phyloP scores from a whole-genome alignment of 1,140 invertebrate species.

The Zelostemma sp. region DNA sequence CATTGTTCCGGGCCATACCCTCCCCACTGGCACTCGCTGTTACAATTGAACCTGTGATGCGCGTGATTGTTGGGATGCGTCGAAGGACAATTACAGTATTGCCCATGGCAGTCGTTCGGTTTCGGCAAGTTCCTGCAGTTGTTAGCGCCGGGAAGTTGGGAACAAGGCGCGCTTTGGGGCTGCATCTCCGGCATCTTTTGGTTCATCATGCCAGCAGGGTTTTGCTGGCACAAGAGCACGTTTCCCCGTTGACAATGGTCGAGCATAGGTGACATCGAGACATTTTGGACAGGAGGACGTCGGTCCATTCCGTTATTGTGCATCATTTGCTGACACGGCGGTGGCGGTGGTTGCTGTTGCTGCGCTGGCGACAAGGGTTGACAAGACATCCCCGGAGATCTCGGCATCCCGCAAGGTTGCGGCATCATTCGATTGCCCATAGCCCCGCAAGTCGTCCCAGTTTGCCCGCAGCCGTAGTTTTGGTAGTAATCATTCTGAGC shows the following conservation, averaged over 20 bases:
- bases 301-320: slow-evolving; percentile 29
- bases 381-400: slow-evolving; percentile 38
- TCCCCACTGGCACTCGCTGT: slow-evolving; percentile 60
- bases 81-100: slow-evolving; percentile 39
- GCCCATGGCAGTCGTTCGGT: slow-evolving; percentile 57
- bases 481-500: slow-evolving; percentile 60
- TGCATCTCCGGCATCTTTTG: slow-evolving; percentile 35
- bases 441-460: slow-evolving; percentile 49
- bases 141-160: slow-evolving; percentile 45
- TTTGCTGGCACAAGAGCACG: slow-evolving; percentile 46
- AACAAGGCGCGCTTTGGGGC: slow-evolving; percentile 34
- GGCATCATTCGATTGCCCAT: slow-evolving; percentile 25
- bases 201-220: slow-evolving; percentile 27
- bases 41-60: slow-evolving; percentile 55
- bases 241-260: slow-evolving; percentile 45
- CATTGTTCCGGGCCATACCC: slow-evolving; percentile 59
- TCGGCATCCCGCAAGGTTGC: slow-evolving; percentile 39
- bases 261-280: slow-evolving; percentile 17
- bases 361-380: slow-evolving; percentile 54
- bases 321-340: slow-evolving; percentile 33
- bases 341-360: slow-evolving; percentile 36
- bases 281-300: slow-evolving; percentile 38
- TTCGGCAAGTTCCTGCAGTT: slow-evolving; percentile 40
- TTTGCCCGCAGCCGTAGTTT: slow-evolving; percentile 55
- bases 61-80: too few relatives aligned